Evolutionary conservation across 2,113 vertebrate species (phyloP).

Genomic region (Pluvialis apricaria): DNA sequence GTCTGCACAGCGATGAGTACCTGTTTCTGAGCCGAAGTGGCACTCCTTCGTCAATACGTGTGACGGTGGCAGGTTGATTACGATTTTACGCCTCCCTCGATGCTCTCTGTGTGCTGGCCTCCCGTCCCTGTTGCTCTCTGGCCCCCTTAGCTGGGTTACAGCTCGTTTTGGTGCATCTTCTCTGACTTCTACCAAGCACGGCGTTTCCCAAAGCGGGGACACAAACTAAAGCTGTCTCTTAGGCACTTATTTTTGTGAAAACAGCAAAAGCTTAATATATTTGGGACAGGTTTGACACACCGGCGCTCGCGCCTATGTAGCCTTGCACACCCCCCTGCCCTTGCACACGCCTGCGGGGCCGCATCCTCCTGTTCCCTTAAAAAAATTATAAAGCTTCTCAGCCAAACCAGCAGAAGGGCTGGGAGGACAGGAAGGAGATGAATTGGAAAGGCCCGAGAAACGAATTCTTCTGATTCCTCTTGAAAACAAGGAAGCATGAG

Average conservation of each 20-base stretch:
- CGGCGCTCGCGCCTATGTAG: too few relatives aligned
- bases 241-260: background rate
- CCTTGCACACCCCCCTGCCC: background rate
- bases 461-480: background rate
- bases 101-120: background rate
- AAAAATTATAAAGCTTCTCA: background rate
- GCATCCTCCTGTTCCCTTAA: background rate
- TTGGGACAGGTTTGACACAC: background rate
- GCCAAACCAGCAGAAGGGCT: background rate
- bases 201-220: background rate
- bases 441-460: background rate
- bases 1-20: background rate
- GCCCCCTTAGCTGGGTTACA: background rate
- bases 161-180: background rate
- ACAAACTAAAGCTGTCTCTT: background rate
- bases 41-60: too few relatives aligned
- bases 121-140: background rate
- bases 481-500: background rate
- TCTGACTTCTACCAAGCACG: background rate
- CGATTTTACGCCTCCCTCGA: background rate
- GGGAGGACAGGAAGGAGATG: background rate
- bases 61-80: rapidly evolving
- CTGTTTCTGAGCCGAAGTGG: background rate
- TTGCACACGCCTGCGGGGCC: rapidly evolving
- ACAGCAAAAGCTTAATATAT: background rate